Base-by-base conservation (phyloP, 2,888 invertebrate species). In the Matsumyia berberina region DNA sequence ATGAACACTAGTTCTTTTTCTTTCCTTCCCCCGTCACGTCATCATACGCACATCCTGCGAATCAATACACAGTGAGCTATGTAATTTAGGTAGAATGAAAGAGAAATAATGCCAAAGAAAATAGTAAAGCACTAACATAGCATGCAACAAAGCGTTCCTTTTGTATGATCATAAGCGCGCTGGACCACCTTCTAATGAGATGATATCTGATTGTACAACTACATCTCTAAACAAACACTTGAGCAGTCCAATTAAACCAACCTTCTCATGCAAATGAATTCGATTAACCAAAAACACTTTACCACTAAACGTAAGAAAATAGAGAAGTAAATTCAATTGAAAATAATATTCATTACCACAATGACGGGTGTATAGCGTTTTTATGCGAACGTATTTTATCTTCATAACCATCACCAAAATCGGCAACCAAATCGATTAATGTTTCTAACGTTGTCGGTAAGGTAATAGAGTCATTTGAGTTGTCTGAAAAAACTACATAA, bases 371-470 rank as follows among this genome's bases (percentile, higher is more conserved):
- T 88, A 92, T 89, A 88, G 91, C 91, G 90, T 90, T 91, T 90
- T 90, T 92, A 89, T 89, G 90, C 89, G 90, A 89, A 88, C 91
- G 90, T 93, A 94, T 93, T 92, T 93, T 93, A 92, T 93, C 93
- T 93, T 94, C 94, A 93, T 94, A 94, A 91, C 93, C 93, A 93
- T 94, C 94, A 89, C 94, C 94, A 92, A 93, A 93, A 92, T 92
- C 91, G 90, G 94, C 94, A 90, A 94, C 94, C 90, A 92, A 90
- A 90, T 94, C 94, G 91, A 92, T 92, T 90, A 94, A 93, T 89
- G 93, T 93, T 88, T 92, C 92, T 91, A 92, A 89, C 92, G 93
- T 90, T 89, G 91, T 90, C 90, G 92, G 92, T 90, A 91, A 90
- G 89, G 90, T 89, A 89, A 91, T 89, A 88, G 88, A 88, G 87